Percentiles rank a stretch among this genome's conserved stretches.
These are phyloP conservation scores for Chondrosia reniformis DNA, from an alignment of 37 sponge, comb jelly and placozoan species.

Conservation along the genomic window DNA sequence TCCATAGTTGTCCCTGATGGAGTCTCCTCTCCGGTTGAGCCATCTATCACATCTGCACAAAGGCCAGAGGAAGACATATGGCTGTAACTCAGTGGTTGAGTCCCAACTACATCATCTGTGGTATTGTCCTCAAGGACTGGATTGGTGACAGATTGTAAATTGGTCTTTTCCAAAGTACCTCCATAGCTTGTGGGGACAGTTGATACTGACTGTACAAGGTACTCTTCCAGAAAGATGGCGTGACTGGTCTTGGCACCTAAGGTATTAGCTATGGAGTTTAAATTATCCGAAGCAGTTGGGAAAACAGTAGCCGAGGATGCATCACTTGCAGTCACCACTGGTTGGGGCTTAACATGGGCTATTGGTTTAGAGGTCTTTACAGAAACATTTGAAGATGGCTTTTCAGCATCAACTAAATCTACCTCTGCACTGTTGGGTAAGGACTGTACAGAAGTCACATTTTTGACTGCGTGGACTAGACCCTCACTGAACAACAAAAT, in stretches of 20 bases:
- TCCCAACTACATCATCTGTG: neutral
- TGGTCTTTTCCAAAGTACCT: neutral
- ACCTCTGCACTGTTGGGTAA: too few relatives aligned
- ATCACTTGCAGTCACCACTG: neutral
- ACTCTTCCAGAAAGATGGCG: too few relatives aligned
- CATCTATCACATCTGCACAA: neutral
- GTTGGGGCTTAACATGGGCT: conserved; percentile 20
- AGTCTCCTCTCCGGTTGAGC: neutral
- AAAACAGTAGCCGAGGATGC: neutral
- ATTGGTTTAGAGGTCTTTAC: conserved; percentile 4
- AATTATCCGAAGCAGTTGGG: neutral
- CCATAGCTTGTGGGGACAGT: neutral
- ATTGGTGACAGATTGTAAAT: too few relatives aligned
- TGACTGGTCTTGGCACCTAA: neutral
- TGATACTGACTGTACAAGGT: too few relatives aligned
- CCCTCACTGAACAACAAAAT: too few relatives aligned
- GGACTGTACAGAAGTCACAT: too few relatives aligned
- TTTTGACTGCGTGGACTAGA: too few relatives aligned
- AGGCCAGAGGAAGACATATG: neutral
- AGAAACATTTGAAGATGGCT: too few relatives aligned
- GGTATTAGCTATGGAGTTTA: neutral
- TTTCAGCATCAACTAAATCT: too few relatives aligned
- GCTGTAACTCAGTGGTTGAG: neutral
- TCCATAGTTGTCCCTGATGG: neutral
- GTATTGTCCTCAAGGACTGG: neutral